Evolutionary conservation across 2,888 invertebrate species (phyloP).

Genomic region (Heliconius sara): DNA sequence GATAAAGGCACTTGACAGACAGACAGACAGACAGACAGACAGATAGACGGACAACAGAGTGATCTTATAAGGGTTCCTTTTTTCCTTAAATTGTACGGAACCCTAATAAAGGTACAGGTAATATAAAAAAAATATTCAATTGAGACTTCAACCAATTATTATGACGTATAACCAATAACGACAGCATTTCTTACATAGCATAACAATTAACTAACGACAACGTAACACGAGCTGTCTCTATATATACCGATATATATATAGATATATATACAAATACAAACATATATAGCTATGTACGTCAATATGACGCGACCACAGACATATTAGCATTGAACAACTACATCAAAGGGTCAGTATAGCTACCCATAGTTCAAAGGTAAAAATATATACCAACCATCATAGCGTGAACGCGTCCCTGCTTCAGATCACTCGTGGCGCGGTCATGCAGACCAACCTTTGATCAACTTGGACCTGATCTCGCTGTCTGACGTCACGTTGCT

Average conservation of each 20-base stretch:
- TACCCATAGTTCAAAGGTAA: slow-evolving; percentile 27
- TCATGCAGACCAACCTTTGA: slow-evolving; percentile 53
- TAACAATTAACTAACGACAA: not conserved
- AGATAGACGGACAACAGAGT: too few species aligned
- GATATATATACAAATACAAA: not conserved
- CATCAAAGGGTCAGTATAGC: slow-evolving; percentile 11
- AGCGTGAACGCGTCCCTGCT: slow-evolving; percentile 21
- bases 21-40: too few species aligned
- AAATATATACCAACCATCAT: slow-evolving; percentile 28
- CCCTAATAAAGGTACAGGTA: too few species aligned
- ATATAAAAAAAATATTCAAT: too few species aligned
- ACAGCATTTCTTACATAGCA: too few species aligned
- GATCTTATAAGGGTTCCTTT: too few species aligned
- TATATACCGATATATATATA: too few species aligned
- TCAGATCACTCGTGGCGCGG: slow-evolving; percentile 29
- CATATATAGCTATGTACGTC: not conserved
- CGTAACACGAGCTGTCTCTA: not conserved
- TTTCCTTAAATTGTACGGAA: too few species aligned
- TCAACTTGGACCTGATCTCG: slow-evolving; percentile 51
- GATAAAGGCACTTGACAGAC: too few species aligned
- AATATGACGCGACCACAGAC: not conserved
- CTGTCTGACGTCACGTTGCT: slow-evolving; percentile 50
- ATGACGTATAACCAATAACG: too few species aligned
- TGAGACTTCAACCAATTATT: too few species aligned
- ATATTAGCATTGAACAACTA: slow-evolving; percentile 5